phyloP scores from a whole-genome alignment of 1,140 invertebrate species.

The Tetramorium simillimum region DNA sequence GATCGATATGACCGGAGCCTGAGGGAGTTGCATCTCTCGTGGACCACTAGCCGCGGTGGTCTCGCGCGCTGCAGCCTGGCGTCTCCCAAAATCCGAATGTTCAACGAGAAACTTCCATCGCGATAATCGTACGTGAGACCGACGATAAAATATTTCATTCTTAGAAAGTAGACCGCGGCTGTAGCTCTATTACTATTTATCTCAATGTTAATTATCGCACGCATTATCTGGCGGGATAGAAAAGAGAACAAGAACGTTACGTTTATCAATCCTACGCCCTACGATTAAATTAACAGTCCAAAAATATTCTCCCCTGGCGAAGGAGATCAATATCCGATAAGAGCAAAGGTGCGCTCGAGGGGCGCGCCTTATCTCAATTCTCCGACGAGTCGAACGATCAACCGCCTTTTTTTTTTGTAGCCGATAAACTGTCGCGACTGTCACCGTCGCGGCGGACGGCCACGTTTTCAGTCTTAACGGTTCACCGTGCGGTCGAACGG shows the following conservation, averaged over 20 bases:
- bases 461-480: constrained; percentile 76
- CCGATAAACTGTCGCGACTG: not conserved
- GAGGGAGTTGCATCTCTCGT: constrained; percentile 62
- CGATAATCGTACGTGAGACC: not conserved
- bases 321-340: constrained; percentile 19
- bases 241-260: not conserved
- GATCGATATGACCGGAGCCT: constrained; percentile 62
- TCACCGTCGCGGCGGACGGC: not conserved
- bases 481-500: constrained; percentile 72
- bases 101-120: constrained; percentile 13
- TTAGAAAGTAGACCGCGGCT: not conserved
- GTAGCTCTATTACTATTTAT: not conserved
- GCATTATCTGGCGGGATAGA: not conserved
- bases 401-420: not conserved
- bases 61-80: constrained; percentile 19
- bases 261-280: not conserved
- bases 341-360: not conserved
- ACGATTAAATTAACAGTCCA: not conserved
- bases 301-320: not conserved
- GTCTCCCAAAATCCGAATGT: constrained; percentile 40
- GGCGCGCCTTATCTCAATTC: constrained; percentile 1
- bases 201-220: not conserved
- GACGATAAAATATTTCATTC: not conserved
- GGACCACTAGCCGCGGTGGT: constrained; percentile 47
- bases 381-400: not conserved